A percentile compares a stretch with the other conserved stretches of the same genome.
Evolutionary conservation across 2,113 vertebrate genomes (phyloP).

Genomic region (Cepphus grylle): DNA sequence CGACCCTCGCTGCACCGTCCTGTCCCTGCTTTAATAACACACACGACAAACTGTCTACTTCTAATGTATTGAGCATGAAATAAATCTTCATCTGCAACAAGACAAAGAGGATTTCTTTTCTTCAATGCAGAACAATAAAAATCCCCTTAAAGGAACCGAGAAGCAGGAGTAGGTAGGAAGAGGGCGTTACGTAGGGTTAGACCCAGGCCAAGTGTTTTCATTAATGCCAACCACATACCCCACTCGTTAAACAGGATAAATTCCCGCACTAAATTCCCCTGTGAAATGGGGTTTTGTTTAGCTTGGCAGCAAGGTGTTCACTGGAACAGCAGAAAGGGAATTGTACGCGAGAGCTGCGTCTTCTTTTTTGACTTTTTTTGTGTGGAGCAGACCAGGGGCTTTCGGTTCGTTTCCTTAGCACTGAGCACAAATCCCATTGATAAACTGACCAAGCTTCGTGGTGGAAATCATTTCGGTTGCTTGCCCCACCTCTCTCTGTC

Average conservation of each 20-base stretch:
- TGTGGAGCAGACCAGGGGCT: background rate
- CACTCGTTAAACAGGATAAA: background rate
- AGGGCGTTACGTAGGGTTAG: background rate
- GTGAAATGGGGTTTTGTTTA: background rate
- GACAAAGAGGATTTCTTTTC: background rate
- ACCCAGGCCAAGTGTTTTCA: background rate
- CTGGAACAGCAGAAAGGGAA: background rate
- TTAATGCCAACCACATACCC: background rate
- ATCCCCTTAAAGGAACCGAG: background rate
- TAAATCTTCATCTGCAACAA: background rate
- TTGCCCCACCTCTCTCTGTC: fast-evolving
- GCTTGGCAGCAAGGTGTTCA: background rate
- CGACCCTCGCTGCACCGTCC: fast-evolving
- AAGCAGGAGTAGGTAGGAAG: background rate
- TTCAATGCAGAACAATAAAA: background rate
- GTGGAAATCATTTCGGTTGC: background rate
- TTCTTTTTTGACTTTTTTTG: background rate
- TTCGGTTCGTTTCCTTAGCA: background rate
- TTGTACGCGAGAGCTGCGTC: fast-evolving
- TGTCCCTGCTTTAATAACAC: background rate
- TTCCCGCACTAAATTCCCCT: background rate
- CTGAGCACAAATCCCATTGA: background rate
- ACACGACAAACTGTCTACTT: background rate
- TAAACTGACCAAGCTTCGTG: background rate
- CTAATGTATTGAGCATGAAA: fast-evolving